phyloP scores from a whole-genome alignment of 2,797 vertebrate genomes.

The Sebastes variabilis region DNA sequence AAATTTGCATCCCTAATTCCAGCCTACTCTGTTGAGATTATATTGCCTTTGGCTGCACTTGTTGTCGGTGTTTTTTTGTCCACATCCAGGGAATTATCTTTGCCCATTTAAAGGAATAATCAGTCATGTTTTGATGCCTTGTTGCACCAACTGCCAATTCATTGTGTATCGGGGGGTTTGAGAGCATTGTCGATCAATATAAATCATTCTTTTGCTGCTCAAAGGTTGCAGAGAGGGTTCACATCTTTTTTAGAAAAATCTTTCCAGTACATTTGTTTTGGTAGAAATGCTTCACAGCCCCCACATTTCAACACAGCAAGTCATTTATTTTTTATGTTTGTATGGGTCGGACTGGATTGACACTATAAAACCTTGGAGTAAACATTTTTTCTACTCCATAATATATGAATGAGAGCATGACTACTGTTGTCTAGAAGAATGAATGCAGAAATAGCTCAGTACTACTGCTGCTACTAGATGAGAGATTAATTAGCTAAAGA shows the following conservation, averaged over 20 bases:
- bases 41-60: neutral
- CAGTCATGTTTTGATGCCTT: neutral
- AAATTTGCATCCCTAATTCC: too few relatives aligned
- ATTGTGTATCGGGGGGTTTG: neutral
- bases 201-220: neutral
- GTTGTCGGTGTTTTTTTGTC: neutral
- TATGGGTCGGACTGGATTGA: neutral
- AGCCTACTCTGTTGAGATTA: neutral
- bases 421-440: neutral
- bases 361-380: neutral
- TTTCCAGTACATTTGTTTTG: neutral
- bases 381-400: neutral
- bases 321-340: constrained; percentile 2
- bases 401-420: neutral
- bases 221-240: neutral
- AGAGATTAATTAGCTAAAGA: neutral
- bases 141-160: neutral
- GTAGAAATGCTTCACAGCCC: neutral
- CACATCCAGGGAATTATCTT: neutral
- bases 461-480: neutral
- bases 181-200: neutral
- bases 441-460: neutral
- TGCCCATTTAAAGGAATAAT: neutral
- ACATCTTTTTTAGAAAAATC: neutral
- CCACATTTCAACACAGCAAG: neutral